Evolutionary conservation across 2,888 invertebrate genomes (phyloP).

Genomic region (Monoplex corrugatus): DNA sequence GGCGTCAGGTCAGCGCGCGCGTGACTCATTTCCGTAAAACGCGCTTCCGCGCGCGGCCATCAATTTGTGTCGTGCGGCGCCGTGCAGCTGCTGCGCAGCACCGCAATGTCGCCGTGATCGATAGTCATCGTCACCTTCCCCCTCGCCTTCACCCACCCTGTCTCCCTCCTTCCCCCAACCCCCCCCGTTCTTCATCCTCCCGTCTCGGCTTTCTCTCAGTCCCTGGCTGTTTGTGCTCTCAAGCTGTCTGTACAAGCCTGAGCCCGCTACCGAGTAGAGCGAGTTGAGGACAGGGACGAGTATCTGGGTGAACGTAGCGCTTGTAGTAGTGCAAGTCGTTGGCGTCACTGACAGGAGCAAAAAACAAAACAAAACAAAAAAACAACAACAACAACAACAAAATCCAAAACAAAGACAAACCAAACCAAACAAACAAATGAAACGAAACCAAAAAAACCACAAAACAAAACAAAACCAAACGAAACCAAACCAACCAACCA

Average conservation of each 20-base stretch:
- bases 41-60: conserved; percentile 49
- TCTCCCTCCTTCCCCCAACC: neutral
- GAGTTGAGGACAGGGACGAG: neutral
- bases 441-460: too few species aligned
- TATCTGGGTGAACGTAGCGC: neutral
- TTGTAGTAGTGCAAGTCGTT: conserved; percentile 29
- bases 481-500: too few species aligned
- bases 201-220: too few species aligned
- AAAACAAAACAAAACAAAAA: too few species aligned
- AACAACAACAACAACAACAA: too few species aligned
- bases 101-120: conserved; percentile 23
- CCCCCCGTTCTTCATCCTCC: neutral
- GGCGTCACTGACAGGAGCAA: neutral
- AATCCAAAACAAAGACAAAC: too few species aligned
- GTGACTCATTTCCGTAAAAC: conserved; percentile 52
- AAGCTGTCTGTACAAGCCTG: too few species aligned
- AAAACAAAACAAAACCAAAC: too few species aligned
- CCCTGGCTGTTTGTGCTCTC: too few species aligned
- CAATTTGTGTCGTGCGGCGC: conserved; percentile 52
- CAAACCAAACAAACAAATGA: too few species aligned
- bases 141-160: neutral
- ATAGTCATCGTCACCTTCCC: conserved; percentile 8
- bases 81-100: conserved; percentile 48
- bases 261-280: too few species aligned
- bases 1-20: conserved; percentile 43